These are phyloP conservation scores for Drosophila mauritiana DNA, from an alignment of 1,140 invertebrate species.

Conservation along the genomic window DNA sequence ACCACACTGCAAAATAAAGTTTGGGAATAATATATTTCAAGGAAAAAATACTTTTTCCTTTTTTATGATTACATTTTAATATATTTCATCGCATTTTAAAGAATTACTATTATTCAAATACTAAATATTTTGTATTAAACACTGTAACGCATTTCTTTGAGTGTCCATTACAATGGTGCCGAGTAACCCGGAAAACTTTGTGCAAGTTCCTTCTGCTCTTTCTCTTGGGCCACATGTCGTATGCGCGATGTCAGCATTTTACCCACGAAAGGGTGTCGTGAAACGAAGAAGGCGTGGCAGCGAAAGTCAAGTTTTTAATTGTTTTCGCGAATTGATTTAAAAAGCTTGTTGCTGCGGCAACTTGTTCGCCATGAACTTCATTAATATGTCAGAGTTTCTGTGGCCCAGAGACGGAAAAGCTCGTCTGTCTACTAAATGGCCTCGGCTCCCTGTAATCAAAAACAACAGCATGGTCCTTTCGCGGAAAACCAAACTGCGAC, in stretches of 20 bases:
- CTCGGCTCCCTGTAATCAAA: conserved; percentile 47
- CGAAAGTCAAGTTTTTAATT: conserved; percentile 77
- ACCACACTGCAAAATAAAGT: not conserved
- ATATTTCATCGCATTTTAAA: not conserved
- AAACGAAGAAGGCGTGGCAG: conserved; percentile 6
- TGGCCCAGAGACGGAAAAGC: conserved; percentile 8
- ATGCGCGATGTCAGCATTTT: conserved; percentile 53
- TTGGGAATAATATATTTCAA: not conserved
- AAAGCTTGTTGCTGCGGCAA: conserved; percentile 55
- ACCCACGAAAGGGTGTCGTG: not conserved
- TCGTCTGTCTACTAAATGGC: conserved; percentile 56
- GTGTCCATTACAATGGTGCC: conserved; percentile 11
- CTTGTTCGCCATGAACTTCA: conserved; percentile 54
- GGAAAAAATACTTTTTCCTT: not conserved
- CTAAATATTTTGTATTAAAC: no score
- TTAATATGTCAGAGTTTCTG: conserved; percentile 68
- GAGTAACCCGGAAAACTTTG: conserved; percentile 34
- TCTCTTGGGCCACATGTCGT: conserved; percentile 47
- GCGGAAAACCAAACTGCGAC: conserved; percentile 35
- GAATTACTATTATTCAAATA: not conserved
- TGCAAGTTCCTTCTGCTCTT: conserved; percentile 14
- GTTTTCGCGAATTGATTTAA: conserved; percentile 77
- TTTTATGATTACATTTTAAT: no score
- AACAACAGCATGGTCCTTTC: conserved; percentile 23
- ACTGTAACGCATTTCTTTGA: not conserved